Evolutionary conservation across 2,797 vertebrate genomes (phyloP).

Genomic region (Pangasius macronema): DNA sequence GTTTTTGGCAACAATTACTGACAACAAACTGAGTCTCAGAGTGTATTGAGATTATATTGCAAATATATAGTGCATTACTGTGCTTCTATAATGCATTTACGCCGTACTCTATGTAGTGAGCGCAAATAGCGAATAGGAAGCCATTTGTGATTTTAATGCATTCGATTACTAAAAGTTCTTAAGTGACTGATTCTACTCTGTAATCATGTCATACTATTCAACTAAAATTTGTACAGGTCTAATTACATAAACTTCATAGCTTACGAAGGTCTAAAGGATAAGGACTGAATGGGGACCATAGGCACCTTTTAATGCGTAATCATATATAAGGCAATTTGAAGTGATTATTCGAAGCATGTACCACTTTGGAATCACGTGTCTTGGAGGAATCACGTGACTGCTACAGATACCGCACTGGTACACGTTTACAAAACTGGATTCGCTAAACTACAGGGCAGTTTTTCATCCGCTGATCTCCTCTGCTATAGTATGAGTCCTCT

Average conservation of each 20-base stretch:
- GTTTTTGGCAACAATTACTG: neutral
- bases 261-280: neutral
- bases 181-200: neutral
- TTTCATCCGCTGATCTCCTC: neutral
- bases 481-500: neutral
- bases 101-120: neutral
- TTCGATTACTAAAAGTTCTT: neutral
- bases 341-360: neutral
- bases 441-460: neutral
- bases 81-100: neutral
- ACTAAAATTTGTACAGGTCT: neutral
- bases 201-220: neutral
- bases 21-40: neutral
- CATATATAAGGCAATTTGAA: neutral
- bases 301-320: neutral
- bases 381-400: neutral
- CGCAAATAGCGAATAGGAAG: neutral
- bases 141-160: neutral
- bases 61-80: too few relatives aligned
- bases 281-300: neutral
- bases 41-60: too few relatives aligned
- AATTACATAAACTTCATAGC: neutral
- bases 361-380: neutral
- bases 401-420: neutral
- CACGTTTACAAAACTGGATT: neutral